phyloP scores from a whole-genome alignment of 1,140 invertebrate genomes.

The Calliopsis andreniformis region DNA sequence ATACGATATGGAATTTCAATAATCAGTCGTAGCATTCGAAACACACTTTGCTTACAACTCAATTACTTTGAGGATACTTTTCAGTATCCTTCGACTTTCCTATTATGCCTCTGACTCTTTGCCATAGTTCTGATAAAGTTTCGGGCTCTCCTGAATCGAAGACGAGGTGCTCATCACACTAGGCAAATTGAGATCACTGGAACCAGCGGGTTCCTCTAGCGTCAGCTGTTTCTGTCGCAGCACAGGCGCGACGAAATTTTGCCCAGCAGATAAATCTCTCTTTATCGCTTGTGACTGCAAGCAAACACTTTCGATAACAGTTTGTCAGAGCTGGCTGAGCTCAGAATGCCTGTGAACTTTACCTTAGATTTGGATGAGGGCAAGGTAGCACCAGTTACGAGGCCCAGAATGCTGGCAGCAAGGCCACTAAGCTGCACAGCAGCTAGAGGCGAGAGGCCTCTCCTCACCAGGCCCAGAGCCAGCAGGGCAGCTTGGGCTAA shows the following conservation, averaged over 20 bases:
- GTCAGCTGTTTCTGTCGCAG: conserved; percentile 66
- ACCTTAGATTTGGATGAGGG: conserved; percentile 78
- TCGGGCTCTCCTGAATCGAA: conserved; percentile 74
- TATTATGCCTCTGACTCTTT: conserved; percentile 65
- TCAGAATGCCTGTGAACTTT: conserved; percentile 22
- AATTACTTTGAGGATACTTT: neutral
- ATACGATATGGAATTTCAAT: conserved; percentile 6
- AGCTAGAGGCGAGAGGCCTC: conserved; percentile 75
- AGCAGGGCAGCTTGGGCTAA: conserved; percentile 76
- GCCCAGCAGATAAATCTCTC: conserved; percentile 74
- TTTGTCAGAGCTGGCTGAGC: too few relatives aligned
- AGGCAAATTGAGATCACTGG: conserved; percentile 65
- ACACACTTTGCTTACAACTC: neutral
- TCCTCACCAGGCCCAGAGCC: conserved; percentile 76
- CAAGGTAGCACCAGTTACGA: conserved; percentile 77
- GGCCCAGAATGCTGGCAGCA: conserved; percentile 76
- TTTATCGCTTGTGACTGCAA: conserved; percentile 71
- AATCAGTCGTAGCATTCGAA: neutral
- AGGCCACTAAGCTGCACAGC: conserved; percentile 78
- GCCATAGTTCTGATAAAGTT: conserved; percentile 78
- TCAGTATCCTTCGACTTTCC: too few relatives aligned
- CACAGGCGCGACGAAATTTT: conserved; percentile 78
- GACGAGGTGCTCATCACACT: conserved; percentile 67
- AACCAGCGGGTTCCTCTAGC: conserved; percentile 70
- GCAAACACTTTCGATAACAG: conserved; percentile 2